These are phyloP conservation scores for Ctenodactylus gundi DNA, from an alignment of 2,113 vertebrate genomes.

Conservation along the genomic window DNA sequence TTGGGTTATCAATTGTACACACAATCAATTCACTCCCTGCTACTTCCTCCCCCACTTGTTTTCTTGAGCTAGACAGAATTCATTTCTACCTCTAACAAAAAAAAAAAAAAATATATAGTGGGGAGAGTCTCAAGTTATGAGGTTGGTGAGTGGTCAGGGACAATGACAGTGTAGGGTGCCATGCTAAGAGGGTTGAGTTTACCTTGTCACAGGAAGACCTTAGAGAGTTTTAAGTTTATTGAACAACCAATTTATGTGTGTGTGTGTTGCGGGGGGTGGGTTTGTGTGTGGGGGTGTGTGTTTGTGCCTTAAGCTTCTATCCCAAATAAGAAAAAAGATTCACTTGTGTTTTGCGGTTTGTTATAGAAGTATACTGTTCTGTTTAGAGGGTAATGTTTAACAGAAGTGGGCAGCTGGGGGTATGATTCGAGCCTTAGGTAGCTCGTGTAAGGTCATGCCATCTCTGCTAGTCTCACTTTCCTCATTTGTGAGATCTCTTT, in stretches of 20 bases:
- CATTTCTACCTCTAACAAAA: not conserved
- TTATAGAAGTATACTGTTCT: not conserved
- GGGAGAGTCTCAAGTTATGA: not conserved
- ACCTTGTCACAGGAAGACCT: not conserved
- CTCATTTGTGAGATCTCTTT: not conserved
- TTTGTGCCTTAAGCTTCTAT: not conserved
- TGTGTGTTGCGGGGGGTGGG: not conserved
- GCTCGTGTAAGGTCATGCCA: fast-evolving
- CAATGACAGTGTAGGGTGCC: not conserved
- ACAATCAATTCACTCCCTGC: not conserved
- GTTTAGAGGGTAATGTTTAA: not conserved
- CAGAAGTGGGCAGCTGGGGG: not conserved
- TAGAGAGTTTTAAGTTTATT: not conserved
- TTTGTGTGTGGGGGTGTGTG: no score
- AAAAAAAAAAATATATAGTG: not conserved
- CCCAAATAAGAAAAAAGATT: not conserved
- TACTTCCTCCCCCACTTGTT: not conserved
- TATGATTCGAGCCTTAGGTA: not conserved
- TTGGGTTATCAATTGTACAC: not conserved
- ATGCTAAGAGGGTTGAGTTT: not conserved
- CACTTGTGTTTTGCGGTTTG: not conserved
- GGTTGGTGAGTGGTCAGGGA: no score
- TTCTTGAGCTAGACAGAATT: not conserved
- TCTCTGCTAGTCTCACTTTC: not conserved
- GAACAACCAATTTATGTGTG: not conserved